Conservation (phyloP, 2,888 invertebrate genomes). For the Pachydiplax longipennis region DNA sequence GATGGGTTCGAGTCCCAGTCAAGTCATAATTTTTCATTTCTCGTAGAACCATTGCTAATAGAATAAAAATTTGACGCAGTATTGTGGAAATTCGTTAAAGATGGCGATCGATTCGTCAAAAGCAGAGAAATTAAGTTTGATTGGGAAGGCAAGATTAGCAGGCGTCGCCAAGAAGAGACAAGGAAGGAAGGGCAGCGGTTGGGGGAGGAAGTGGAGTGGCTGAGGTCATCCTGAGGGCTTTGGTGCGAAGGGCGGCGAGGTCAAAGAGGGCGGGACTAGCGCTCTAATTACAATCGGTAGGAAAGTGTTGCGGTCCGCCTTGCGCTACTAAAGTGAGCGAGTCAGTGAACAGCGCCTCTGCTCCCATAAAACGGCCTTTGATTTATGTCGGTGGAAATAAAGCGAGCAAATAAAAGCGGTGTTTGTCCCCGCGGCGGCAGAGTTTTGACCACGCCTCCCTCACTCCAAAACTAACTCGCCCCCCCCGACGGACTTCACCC, state of each 20-base stretch:
- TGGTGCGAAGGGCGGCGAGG: background rate
- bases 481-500: background rate
- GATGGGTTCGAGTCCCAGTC: too few species aligned
- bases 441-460: background rate
- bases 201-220: background rate
- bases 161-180: background rate
- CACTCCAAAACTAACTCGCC: constrained; percentile 12
- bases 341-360: constrained; percentile 16
- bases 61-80: too few species aligned
- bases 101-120: too few species aligned
- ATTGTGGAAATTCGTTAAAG: too few species aligned
- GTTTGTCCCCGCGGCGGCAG: constrained; percentile 29
- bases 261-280: background rate
- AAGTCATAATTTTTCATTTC: too few species aligned
- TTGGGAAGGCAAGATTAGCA: background rate
- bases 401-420: constrained; percentile 35
- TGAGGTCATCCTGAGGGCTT: background rate
- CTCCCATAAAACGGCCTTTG: constrained; percentile 42
- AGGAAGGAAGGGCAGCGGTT: background rate
- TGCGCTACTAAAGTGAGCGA: constrained; percentile 29
- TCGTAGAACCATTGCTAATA: too few species aligned
- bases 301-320: constrained; percentile 34
- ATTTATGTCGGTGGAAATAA: constrained; percentile 30
- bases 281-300: constrained; percentile 35
- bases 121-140: background rate